Evolutionary conservation across 1,140 invertebrate species (phyloP), one percentile per base, ranked within the genome.

Genomic region (Heliconius hewitsoni): DNA sequence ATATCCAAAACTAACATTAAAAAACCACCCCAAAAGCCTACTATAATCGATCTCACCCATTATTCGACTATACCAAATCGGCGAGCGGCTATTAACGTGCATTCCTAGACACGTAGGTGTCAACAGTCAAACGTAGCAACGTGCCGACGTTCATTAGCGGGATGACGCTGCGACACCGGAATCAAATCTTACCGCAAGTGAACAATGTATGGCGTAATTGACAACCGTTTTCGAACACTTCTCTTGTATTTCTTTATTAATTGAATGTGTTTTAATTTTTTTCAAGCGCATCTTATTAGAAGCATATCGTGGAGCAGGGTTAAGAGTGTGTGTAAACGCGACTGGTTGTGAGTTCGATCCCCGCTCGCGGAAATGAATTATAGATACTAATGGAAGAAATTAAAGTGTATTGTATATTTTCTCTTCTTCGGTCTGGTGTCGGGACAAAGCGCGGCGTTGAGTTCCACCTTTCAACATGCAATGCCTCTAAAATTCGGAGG

Each of bases 191-290:
- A 80, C 75, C 66, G 55, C 83, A 82, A 78, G 78, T 78, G 83
- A 87, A 87, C 86, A 84, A 84, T 83, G 85, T 82, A 77, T 66
- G 46, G 23, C 79, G 76, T 86, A 89, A 91, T 91, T 90, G 89
- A 90, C 87, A 85, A 81, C 42, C 74, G 74, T 76, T 71, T 37
- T 75, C 19, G 66, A 71, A 52, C 52, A 66, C 60, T 23, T 50
- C 57, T n/a, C 19, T 66, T 16, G 27, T 30, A 66, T 66, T 66
- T 30, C 13, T 66, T 30, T 66, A 30, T 30, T 66, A 30, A 66
- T 66, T 60, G 55, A 8, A 23, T 23, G 19, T 23, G 11, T 60
- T 66, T 66, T 30, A 13, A 13, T 27, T 66, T 27, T 34, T 60
- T 66, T 16, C 4, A 18, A 52, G 0, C 6, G 2, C 18, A 19